Conservation (phyloP, 2,888 invertebrate species). For the Sinodicranocentrus sp. region DNA sequence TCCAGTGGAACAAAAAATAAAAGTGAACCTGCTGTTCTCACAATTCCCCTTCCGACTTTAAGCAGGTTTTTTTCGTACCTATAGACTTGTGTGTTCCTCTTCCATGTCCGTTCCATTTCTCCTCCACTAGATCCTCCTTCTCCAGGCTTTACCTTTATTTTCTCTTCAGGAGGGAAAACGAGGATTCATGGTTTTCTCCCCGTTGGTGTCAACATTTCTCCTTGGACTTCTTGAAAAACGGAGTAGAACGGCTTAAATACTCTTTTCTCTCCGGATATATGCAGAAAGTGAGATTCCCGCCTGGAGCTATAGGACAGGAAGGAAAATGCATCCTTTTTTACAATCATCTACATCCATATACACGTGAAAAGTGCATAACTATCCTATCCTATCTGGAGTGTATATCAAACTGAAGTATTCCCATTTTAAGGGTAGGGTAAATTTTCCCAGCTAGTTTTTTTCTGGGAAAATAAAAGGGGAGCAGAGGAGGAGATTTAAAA, state of each 20-base stretch:
- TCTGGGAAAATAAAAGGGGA: background rate
- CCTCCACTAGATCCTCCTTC: conserved; percentile 2
- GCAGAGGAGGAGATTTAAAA: background rate
- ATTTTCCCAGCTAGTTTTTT: conserved; percentile 22
- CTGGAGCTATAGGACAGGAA: background rate
- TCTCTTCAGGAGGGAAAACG: conserved; percentile 17
- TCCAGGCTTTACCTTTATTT: conserved; percentile 28
- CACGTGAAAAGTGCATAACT: no score
- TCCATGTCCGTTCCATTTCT: no score
- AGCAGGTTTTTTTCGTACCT: background rate
- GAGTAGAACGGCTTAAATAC: no score
- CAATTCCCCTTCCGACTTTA: conserved; percentile 2
- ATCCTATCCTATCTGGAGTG: no score
- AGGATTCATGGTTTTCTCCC: conserved; percentile 32
- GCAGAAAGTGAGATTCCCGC: background rate
- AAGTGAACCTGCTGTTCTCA: conserved; percentile 26
- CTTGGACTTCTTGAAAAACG: background rate
- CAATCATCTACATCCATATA: no score
- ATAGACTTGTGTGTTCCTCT: no score
- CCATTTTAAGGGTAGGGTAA: no score
- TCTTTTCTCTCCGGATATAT: conserved; percentile 19
- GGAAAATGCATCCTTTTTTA: background rate
- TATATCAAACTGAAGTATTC: no score
- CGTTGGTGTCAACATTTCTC: conserved; percentile 38
- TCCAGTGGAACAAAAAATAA: conserved; percentile 8